Evolutionary conservation across 2,797 vertebrate species (phyloP).

Genomic region (Pseudocheirus occidentalis): DNA sequence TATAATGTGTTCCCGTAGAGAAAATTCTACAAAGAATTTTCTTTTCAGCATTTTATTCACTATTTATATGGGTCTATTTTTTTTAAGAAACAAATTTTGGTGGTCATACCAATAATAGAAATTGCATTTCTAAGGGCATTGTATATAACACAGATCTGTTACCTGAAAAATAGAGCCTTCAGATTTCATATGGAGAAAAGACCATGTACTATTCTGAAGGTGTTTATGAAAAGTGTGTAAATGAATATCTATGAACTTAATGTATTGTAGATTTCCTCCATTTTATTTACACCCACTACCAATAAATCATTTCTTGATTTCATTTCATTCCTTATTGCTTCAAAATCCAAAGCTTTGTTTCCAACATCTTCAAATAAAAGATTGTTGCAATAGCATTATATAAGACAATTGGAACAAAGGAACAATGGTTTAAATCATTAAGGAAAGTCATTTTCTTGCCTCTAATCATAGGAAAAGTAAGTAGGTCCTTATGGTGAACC

Average conservation of each 20-base stretch:
- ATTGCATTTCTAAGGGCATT: background rate
- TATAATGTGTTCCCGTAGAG: conserved; percentile 38
- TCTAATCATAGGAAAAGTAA: conserved; percentile 16
- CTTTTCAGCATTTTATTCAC: conserved; percentile 44
- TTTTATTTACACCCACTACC: conserved; percentile 56
- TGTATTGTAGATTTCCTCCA: conserved; percentile 51
- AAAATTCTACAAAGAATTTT: conserved; percentile 42
- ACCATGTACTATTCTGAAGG: conserved; percentile 24
- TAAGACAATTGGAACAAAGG: background rate
- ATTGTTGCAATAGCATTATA: conserved; percentile 32
- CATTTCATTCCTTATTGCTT: conserved; percentile 56
- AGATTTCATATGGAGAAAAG: conserved; percentile 21
- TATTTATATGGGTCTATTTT: conserved; percentile 2
- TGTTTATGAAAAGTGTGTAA: conserved; percentile 56
- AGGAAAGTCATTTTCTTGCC: conserved; percentile 32
- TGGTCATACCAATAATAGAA: conserved; percentile 15
- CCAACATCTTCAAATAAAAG: conserved; percentile 53
- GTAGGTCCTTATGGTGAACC: background rate
- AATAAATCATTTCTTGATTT: conserved; percentile 59
- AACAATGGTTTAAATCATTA: conserved; percentile 18
- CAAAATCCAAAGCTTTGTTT: conserved; percentile 20
- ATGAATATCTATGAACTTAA: conserved; percentile 59
- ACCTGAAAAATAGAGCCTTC: conserved; percentile 7
- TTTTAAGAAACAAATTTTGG: conserved; percentile 54
- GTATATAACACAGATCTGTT: background rate